Conservation (phyloP, 2,888 invertebrate species). For the Epinotia demarniana region DNA sequence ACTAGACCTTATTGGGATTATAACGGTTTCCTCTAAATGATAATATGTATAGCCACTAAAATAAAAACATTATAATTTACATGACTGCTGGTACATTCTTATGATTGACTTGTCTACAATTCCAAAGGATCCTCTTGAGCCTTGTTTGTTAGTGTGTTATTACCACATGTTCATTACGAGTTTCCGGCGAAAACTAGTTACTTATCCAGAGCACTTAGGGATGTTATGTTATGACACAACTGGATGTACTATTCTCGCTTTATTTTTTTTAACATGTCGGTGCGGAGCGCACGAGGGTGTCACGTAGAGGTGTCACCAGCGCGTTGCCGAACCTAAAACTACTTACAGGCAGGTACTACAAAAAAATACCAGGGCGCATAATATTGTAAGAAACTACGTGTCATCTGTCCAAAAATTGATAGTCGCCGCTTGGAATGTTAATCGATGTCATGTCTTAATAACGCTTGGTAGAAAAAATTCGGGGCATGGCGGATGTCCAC, state of each 20-base stretch:
- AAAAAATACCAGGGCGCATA: constrained; percentile 44
- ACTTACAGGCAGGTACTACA: constrained; percentile 44
- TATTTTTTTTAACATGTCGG: too few species aligned
- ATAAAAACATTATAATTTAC: background rate
- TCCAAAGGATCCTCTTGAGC: constrained; percentile 57
- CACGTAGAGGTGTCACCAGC: too few species aligned
- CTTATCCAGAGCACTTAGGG: constrained; percentile 66
- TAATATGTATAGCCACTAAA: too few species aligned
- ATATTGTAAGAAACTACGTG: constrained; percentile 57
- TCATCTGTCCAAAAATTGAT: constrained; percentile 64
- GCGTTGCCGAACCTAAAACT: too few species aligned
- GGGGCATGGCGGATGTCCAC: constrained; percentile 56
- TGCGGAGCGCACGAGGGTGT: too few species aligned
- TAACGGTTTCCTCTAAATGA: too few species aligned
- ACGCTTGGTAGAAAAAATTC: constrained; percentile 55
- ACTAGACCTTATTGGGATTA: too few species aligned
- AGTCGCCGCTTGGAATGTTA: constrained; percentile 68
- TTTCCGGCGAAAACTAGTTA: constrained; percentile 76
- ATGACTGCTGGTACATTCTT: background rate
- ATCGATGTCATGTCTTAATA: constrained; percentile 66
- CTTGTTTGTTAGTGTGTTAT: constrained; percentile 66
- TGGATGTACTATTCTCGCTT: constrained; percentile 53
- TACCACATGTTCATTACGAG: constrained; percentile 73
- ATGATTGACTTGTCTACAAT: background rate
- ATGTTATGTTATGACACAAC: constrained; percentile 75